Percentiles rank a stretch among this genome's conserved stretches.
Evolutionary conservation across 2,797 vertebrate species (phyloP).

Genomic region (Falco cherrug): DNA sequence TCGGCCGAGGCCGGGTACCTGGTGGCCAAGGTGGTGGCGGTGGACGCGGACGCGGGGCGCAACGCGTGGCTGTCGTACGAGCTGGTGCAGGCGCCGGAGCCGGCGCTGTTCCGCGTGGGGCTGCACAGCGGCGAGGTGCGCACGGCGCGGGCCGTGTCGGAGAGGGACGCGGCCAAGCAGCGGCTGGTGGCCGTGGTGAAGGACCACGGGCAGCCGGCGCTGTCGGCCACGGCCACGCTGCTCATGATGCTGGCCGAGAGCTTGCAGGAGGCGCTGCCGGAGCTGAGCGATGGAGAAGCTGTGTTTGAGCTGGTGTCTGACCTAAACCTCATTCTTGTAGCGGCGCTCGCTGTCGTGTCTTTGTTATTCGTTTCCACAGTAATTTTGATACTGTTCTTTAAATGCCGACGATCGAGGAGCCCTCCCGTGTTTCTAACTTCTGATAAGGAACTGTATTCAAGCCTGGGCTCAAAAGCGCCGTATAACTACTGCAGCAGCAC

Average conservation of each 20-base stretch:
- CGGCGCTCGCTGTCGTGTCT: constrained; percentile 29
- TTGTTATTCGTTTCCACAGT: constrained; percentile 60
- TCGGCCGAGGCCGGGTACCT: no score
- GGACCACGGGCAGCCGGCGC: constrained; percentile 55
- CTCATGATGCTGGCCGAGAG: constrained; percentile 62
- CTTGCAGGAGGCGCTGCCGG: constrained; percentile 67
- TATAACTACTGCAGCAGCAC: constrained; percentile 50
- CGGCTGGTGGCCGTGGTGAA: constrained; percentile 75
- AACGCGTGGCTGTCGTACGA: no score
- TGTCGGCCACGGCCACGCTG: constrained; percentile 60
- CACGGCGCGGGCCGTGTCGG: constrained; percentile 49
- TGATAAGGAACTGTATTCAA: constrained; percentile 49
- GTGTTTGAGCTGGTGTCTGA: background rate
- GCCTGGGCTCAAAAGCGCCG: background rate
- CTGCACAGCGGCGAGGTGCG: constrained; percentile 55
- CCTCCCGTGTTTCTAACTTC: constrained; percentile 25
- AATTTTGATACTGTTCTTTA: constrained; percentile 5
- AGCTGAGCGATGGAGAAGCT: background rate
- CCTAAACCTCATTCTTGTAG: constrained; percentile 58
- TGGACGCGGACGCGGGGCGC: no score
- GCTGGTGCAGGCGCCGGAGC: no score
- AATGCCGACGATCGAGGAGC: background rate
- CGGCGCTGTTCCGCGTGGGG: no score
- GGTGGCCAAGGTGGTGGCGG: no score
- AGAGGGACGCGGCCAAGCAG: constrained; percentile 79